Conservation (phyloP, 1,140 invertebrate genomes). For the Proales similis region DNA sequence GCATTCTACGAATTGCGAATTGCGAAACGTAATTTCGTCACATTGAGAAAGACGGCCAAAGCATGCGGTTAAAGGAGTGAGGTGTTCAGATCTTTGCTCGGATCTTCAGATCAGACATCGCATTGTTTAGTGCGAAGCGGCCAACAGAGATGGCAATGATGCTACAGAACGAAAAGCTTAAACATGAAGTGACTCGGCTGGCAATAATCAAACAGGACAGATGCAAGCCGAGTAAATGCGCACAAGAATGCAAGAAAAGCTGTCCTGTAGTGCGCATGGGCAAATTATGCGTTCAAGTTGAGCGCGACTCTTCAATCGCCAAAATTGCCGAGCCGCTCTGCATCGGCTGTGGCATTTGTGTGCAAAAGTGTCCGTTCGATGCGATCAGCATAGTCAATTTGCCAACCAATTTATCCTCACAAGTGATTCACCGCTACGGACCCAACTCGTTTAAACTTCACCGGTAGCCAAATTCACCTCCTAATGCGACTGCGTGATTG, state of each 20-base stretch:
- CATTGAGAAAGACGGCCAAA: no score
- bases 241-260: constrained; percentile 95
- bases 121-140: no score
- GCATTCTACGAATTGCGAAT: no score
- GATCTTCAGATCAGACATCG: no score
- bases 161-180: no score
- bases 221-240: constrained; percentile 97
- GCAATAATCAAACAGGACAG: constrained; percentile 96
- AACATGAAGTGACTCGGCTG: constrained; percentile 91
- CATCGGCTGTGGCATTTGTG: constrained; percentile 98
- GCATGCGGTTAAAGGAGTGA: no score
- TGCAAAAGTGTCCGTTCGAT: constrained; percentile 98
- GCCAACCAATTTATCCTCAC: constrained; percentile 92
- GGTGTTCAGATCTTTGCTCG: no score
- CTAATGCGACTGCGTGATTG: no score
- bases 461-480: constrained; percentile 82
- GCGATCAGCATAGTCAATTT: constrained; percentile 98
- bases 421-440: constrained; percentile 96
- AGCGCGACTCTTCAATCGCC: constrained; percentile 91
- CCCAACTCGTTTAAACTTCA: constrained; percentile 99
- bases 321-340: constrained; percentile 95
- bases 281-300: constrained; percentile 97
- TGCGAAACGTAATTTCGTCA: no score
- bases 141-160: no score
- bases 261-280: constrained; percentile 55